These are phyloP conservation scores for Frankliniella fusca DNA, from an alignment of 2,888 invertebrate genomes.

Conservation along the genomic window DNA sequence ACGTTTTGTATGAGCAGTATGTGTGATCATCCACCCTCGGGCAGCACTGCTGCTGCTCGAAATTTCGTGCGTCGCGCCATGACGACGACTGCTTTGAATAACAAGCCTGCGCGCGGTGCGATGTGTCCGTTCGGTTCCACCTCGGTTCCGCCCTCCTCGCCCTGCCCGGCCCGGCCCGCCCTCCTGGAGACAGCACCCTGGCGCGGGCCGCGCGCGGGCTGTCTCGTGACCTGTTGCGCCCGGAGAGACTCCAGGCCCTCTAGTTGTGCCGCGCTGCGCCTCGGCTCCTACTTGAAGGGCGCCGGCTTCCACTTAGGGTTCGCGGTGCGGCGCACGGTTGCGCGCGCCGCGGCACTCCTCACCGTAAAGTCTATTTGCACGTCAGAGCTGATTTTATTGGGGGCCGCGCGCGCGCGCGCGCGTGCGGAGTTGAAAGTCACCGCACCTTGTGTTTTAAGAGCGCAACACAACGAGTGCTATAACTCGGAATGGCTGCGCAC, in stretches of 20 bases:
- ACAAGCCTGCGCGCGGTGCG: neutral
- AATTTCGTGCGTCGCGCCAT: no score
- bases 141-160: neutral
- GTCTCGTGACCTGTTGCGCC: neutral
- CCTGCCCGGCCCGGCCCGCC: neutral
- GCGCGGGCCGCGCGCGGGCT: neutral
- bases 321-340: neutral
- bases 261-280: neutral
- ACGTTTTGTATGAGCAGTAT: no score
- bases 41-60: neutral
- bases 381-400: constrained; percentile 19
- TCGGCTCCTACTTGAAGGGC: neutral
- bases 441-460: constrained; percentile 15
- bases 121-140: neutral
- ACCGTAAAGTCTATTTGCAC: constrained; percentile 8
- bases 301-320: neutral
- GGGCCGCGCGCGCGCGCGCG: neutral
- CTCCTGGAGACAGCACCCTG: no score
- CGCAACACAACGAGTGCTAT: constrained; percentile 16
- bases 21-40: no score
- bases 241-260: no score
- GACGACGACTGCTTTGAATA: neutral
- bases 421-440: constrained; percentile 2
- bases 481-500: constrained; percentile 17
- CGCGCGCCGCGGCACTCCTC: neutral